These are phyloP conservation scores for Pluvialis apricaria DNA, from an alignment of 2,113 vertebrate genomes.

Conservation along the genomic window DNA sequence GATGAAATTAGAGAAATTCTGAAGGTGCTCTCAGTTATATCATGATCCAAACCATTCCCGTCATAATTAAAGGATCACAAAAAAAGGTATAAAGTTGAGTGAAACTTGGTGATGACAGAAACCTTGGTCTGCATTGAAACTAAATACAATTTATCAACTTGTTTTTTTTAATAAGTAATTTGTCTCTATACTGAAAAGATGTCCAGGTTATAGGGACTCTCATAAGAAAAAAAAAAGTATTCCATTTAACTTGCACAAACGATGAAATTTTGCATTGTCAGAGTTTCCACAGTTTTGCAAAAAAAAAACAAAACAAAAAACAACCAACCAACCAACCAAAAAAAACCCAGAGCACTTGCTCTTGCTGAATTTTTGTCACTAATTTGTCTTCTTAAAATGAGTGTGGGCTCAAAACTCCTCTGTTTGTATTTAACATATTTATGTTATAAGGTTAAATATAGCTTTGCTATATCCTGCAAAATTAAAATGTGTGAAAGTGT, in stretches of 20 bases:
- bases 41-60: not conserved
- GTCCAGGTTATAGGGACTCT: not conserved
- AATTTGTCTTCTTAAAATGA: not conserved
- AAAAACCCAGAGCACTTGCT: not conserved
- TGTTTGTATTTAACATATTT: not conserved
- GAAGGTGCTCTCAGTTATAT: not conserved
- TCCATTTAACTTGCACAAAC: not conserved
- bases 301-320: not conserved
- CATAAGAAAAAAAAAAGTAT: not conserved
- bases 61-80: not conserved
- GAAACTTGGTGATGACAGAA: not conserved
- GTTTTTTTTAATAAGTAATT: not conserved
- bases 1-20: not conserved
- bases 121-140: not conserved
- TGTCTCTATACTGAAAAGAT: not conserved
- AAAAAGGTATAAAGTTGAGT: not conserved
- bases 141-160: not conserved
- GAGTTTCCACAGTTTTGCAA: not conserved
- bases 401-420: not conserved
- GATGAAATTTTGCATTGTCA: not conserved
- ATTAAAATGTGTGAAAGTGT: not conserved
- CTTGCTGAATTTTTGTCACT: not conserved
- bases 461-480: not conserved
- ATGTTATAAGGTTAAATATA: not conserved
- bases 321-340: not conserved